Conservation (phyloP, 2,113 vertebrate species). For the Crotalus horridus region DNA sequence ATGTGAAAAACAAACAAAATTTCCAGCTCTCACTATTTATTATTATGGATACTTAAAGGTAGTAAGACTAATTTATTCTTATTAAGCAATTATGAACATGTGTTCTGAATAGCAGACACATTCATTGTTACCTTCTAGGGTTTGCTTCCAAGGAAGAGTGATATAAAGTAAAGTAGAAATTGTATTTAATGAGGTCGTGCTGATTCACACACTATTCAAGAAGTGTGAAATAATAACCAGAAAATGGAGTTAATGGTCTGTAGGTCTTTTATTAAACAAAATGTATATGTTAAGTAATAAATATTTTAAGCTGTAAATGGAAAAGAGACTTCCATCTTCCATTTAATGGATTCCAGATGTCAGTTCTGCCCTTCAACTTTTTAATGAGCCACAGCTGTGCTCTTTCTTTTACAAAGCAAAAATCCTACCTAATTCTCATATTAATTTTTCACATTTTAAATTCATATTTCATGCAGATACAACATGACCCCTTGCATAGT, state of each 20-base stretch:
- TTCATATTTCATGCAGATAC: background rate
- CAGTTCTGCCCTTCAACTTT: background rate
- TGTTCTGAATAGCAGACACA: background rate
- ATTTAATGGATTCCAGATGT: conserved; percentile 20
- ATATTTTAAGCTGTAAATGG: background rate
- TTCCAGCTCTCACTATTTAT: background rate
- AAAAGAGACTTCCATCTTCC: conserved; percentile 2
- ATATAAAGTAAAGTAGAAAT: background rate
- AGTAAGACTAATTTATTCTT: background rate
- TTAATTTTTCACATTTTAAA: conserved; percentile 11
- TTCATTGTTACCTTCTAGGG: background rate
- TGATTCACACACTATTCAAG: conserved; percentile 11
- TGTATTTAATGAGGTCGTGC: background rate
- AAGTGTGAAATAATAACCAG: background rate
- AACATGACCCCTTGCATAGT: background rate
- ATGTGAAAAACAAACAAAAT: background rate
- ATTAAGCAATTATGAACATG: background rate
- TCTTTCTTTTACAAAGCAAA: background rate
- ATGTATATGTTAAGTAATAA: conserved; percentile 17
- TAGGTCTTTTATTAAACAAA: background rate
- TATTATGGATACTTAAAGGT: background rate
- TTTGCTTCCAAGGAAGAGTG: background rate
- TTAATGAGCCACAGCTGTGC: conserved; percentile 37
- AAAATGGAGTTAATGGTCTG: conserved; percentile 10
- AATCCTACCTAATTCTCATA: conserved; percentile 18